These are phyloP conservation scores for Drosophila ustulata DNA, from an alignment of 2,888 invertebrate species.

Conservation along the genomic window DNA sequence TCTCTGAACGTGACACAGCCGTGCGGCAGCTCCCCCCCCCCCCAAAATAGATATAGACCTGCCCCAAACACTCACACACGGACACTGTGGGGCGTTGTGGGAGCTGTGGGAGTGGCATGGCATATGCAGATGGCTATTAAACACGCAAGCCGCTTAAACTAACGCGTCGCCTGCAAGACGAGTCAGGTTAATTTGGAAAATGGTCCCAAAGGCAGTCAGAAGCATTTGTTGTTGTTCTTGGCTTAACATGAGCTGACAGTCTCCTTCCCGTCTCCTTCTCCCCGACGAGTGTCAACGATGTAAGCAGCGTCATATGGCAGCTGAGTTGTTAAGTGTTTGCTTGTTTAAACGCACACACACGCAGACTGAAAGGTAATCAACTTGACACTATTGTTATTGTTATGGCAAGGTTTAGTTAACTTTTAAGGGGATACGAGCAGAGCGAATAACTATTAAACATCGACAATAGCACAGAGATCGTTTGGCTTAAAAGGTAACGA, in stretches of 20 bases:
- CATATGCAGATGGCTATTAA: constrained; percentile 66
- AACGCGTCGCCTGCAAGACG: constrained; percentile 47
- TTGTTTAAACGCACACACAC: constrained; percentile 39
- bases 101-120: not conserved
- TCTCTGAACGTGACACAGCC: constrained; percentile 48
- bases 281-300: constrained; percentile 28
- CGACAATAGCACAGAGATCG: not conserved
- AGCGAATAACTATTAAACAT: constrained; percentile 20
- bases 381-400: constrained; percentile 45
- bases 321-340: constrained; percentile 57
- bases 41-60: constrained; percentile 2
- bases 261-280: not conserved
- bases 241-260: constrained; percentile 39
- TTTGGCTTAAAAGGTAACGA: constrained; percentile 13
- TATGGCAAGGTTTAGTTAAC: constrained; percentile 34
- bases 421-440: constrained; percentile 18
- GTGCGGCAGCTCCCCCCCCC: constrained; percentile 8
- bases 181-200: constrained; percentile 56
- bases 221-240: constrained; percentile 24
- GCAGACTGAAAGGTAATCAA: constrained; percentile 44
- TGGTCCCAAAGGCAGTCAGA: constrained; percentile 31
- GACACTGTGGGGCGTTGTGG: not conserved
- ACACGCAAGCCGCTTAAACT: constrained; percentile 71
- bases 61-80: constrained; percentile 10
- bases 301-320: constrained; percentile 35